Conservation (phyloP, 2,888 invertebrate genomes). For the Exocentrus adspersus region DNA sequence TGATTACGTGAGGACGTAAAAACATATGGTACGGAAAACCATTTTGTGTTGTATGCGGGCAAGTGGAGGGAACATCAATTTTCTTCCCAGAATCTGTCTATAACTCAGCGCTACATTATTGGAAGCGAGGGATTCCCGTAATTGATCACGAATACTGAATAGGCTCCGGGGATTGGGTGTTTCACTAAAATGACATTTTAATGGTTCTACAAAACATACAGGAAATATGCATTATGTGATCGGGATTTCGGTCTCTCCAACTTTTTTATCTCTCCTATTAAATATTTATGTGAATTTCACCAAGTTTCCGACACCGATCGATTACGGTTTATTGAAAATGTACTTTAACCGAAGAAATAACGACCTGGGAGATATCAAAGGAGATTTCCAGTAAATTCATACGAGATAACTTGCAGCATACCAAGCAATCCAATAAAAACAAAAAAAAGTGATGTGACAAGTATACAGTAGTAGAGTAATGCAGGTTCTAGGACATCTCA, state of each 20-base stretch:
- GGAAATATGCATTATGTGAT: constrained; percentile 34
- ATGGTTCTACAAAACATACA: constrained; percentile 47
- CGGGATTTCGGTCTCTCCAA: constrained; percentile 10
- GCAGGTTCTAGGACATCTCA: no score
- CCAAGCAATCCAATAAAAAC: no score
- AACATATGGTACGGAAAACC: constrained; percentile 22
- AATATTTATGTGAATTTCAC: constrained; percentile 16
- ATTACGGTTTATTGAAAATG: constrained; percentile 8
- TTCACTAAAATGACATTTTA: constrained; percentile 55
- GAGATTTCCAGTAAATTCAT: no score
- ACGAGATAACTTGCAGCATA: no score
- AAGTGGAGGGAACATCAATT: constrained; percentile 40
- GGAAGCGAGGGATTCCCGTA: constrained; percentile 49
- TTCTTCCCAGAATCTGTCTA: constrained; percentile 46
- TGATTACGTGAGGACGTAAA: constrained; percentile 21
- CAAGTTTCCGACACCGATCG: constrained; percentile 12
- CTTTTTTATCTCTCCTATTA: constrained; percentile 13
- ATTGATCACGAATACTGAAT: constrained; percentile 55
- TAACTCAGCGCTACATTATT: constrained; percentile 51
- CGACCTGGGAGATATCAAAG: constrained; percentile 9
- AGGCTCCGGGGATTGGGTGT: constrained; percentile 51
- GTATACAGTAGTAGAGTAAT: no score
- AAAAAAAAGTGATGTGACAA: no score
- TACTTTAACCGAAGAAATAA: no score
- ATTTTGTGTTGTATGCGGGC: constrained; percentile 19